Conservation (phyloP, 2,797 vertebrate genomes). For the Rhadinocentrus ornatus region DNA sequence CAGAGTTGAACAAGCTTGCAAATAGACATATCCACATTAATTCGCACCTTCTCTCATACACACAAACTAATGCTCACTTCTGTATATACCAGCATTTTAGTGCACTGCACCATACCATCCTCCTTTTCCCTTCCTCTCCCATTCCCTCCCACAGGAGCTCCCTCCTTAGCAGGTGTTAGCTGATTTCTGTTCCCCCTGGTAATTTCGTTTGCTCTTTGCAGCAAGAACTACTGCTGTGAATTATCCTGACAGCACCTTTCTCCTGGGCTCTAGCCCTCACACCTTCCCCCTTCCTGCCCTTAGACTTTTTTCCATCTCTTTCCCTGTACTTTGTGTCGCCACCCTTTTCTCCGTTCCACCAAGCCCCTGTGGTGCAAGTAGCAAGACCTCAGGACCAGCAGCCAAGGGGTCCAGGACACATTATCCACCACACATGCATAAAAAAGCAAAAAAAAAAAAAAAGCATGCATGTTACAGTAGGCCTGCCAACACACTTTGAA, state of each 20-base stretch:
- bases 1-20: constrained; percentile 47
- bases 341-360: constrained; percentile 23
- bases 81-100: constrained; percentile 56
- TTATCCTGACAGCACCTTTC: constrained; percentile 78
- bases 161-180: constrained; percentile 81
- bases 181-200: constrained; percentile 78
- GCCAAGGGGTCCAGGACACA: constrained; percentile 43
- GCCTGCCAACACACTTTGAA: not conserved
- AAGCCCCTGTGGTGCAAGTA: constrained; percentile 37
- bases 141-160: constrained; percentile 57
- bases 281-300: constrained; percentile 10
- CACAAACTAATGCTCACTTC: constrained; percentile 34
- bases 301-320: constrained; percentile 26
- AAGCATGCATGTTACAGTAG: not conserved
- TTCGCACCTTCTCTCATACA: constrained; percentile 11
- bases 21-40: constrained; percentile 38
- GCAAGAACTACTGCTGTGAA: constrained; percentile 72
- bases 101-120: constrained; percentile 53
- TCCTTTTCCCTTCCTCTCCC: constrained; percentile 24
- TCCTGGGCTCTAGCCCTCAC: constrained; percentile 62
- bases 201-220: constrained; percentile 76
- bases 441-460: not conserved
- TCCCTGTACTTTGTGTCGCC: constrained; percentile 14
- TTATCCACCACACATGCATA: constrained; percentile 20
- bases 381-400: constrained; percentile 30